Base-by-base conservation (phyloP, 2,797 vertebrate genomes). In the Chrosomus eos region DNA sequence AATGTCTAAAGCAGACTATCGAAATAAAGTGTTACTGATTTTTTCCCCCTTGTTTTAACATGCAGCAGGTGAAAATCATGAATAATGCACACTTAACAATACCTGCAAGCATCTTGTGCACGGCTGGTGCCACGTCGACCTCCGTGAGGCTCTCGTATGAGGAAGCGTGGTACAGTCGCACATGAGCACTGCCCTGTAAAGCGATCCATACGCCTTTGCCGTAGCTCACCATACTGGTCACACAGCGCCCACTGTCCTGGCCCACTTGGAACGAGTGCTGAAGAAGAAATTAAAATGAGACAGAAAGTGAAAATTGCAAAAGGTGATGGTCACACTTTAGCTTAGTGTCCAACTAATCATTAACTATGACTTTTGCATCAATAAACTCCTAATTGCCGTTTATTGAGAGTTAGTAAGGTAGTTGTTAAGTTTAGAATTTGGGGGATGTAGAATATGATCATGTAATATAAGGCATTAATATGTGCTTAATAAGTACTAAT, bases 41-140 rank as follows among this genome's bases (percentile, higher is more conserved):
- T 26, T 14, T 0, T 0, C 10, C n/a, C n/a, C 26, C 26, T 58
- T 14, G 26, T 62, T 62, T 16, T 31, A 31, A 16, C 26, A 62
- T 7, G 13, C 26, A 16, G 26, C 14, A 64, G 60, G 26, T 64
- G 60, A 64, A 28, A 64, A 64, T 40, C 5, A 45, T 16, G 4
- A 76, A 51, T 72, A 7, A 51, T 21, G 4, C 18, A 19, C 55
- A 16, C 21, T 60, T 10, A 23, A 1, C 38, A 86, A 89, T 91
- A 99, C 98, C 98, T 88, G 98, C 98, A 0, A 99, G 95, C 98
- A 99, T 99, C 94, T 99, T 99, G 94, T 99, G 98, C 81, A 99
- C 98, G 0, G 98, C 97, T 0, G 98, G 97, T 0, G 98, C 98
- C 90, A 99, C 95, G 0, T 99, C 98, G 0, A 98, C 98, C 90